Evolutionary conservation across 2,888 invertebrate species (phyloP).

Genomic region (Cephonodes hylas): DNA sequence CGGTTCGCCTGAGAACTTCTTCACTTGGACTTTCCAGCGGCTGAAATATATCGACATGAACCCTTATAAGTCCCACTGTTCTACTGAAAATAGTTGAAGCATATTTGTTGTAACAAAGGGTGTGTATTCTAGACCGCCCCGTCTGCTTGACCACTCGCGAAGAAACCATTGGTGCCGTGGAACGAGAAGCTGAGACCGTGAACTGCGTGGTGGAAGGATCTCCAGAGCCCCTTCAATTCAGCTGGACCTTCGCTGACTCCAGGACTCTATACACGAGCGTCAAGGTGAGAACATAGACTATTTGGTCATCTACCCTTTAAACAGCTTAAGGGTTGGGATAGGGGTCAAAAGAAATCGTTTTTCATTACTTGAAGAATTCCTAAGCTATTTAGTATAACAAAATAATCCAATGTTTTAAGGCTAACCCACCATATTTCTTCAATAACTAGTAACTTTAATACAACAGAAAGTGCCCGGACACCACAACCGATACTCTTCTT

Average conservation of each 20-base stretch:
- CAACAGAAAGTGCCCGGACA: slow-evolving; percentile 52
- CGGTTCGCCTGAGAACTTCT: no score
- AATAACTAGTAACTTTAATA: background rate
- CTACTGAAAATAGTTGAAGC: background rate
- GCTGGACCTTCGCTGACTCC: slow-evolving; percentile 63
- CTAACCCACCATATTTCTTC: background rate
- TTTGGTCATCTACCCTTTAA: no score
- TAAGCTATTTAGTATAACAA: no score
- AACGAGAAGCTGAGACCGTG: slow-evolving; percentile 47
- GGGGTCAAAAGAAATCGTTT: no score
- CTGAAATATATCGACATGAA: no score
- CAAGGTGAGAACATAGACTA: no score
- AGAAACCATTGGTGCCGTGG: slow-evolving; percentile 46
- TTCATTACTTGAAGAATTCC: no score
- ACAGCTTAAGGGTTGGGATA: no score
- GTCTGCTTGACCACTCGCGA: slow-evolving; percentile 44
- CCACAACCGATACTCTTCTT: slow-evolving; percentile 51
- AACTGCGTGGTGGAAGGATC: slow-evolving; percentile 57
- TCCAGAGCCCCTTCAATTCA: slow-evolving; percentile 60
- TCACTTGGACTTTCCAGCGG: no score
- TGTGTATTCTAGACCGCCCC: slow-evolving; percentile 48
- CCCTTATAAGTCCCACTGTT: background rate
- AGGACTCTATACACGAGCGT: slow-evolving; percentile 54
- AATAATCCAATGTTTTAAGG: no score
- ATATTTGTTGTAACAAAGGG: background rate